Conservation (phyloP, 2,113 vertebrate species). For the Myrmecobius fasciatus region DNA sequence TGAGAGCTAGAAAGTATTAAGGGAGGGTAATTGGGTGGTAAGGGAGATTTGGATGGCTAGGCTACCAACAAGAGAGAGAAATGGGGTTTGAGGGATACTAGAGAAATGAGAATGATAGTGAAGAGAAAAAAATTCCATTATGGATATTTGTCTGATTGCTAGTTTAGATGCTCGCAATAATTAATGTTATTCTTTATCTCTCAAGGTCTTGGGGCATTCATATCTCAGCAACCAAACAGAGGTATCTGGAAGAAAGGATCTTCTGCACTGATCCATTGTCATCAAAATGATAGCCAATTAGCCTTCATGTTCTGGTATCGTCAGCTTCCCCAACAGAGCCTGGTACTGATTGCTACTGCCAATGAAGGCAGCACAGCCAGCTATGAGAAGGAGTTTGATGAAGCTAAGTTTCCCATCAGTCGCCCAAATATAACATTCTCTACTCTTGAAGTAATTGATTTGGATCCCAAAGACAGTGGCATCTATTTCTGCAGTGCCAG, state of each 20-base stretch:
- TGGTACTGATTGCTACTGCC: constrained; percentile 29
- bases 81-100: neutral
- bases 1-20: neutral
- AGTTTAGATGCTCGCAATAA: neutral
- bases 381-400: neutral
- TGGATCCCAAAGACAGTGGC: neutral
- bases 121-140: neutral
- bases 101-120: neutral
- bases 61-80: neutral
- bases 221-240: constrained; percentile 38
- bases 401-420: constrained; percentile 9
- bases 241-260: neutral
- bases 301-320: constrained; percentile 40
- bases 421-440: rapidly evolving
- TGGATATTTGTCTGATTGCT: neutral
- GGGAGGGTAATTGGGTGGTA: neutral
- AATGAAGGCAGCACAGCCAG: rapidly evolving
- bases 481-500: constrained; percentile 60
- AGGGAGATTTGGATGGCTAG: neutral
- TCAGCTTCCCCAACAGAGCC: neutral
- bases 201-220: neutral
- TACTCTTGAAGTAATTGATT: neutral
- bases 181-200: neutral
- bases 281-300: rapidly evolving
- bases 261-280: constrained; percentile 24